phyloP scores from a whole-genome alignment of 2,113 vertebrate species.

The Telmatochromis bifrenatus region DNA sequence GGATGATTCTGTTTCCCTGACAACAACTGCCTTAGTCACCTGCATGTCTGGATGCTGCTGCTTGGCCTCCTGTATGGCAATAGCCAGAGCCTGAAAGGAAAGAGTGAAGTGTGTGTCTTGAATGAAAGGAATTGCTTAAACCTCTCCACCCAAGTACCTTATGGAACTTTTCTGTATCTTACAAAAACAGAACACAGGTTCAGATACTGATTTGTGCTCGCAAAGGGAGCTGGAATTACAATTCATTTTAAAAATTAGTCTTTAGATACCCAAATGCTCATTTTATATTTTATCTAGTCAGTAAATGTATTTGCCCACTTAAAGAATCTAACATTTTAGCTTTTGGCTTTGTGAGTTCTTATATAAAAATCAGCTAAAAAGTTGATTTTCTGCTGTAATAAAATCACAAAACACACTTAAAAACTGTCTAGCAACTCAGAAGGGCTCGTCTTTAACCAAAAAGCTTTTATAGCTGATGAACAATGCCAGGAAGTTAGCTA shows the following conservation, averaged over 20 bases:
- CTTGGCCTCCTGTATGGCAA: constrained; percentile 98
- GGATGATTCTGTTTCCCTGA: constrained; percentile 97
- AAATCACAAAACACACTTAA: neutral
- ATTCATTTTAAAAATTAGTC: fast-evolving
- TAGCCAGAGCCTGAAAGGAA: constrained; percentile 83
- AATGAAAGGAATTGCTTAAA: neutral
- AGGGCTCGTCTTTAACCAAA: neutral
- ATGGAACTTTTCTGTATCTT: neutral
- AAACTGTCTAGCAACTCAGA: neutral
- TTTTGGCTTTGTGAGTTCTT: neutral
- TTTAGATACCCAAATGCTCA: neutral
- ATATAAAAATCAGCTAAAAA: neutral
- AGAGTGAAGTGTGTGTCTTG: neutral
- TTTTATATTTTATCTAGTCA: neutral
- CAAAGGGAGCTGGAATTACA: neutral
- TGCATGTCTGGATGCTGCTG: constrained; percentile 99
- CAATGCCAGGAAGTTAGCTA: neutral
- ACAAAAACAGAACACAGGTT: neutral
- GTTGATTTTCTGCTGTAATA: neutral
- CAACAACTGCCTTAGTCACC: constrained; percentile 98
- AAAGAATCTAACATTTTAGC: neutral
- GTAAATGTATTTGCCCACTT: neutral
- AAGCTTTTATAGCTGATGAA: neutral
- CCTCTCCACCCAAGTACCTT: neutral
- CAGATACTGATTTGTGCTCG: neutral